These are phyloP conservation scores for Caranx ignobilis DNA, from an alignment of 2,113 vertebrate genomes.

Conservation along the genomic window DNA sequence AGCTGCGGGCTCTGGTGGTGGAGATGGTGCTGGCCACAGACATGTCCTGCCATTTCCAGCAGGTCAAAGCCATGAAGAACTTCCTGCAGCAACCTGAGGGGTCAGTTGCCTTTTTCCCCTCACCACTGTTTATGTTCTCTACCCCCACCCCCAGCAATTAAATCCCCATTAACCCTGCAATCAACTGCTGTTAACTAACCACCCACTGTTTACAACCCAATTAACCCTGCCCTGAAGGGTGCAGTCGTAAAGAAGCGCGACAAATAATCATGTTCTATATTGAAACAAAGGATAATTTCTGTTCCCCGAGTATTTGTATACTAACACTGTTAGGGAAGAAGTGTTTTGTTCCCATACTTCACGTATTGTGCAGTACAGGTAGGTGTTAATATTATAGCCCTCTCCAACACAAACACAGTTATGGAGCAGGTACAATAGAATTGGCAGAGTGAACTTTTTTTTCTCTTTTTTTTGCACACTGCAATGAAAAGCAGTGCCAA, in stretches of 20 bases:
- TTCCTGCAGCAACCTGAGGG: slow-evolving; percentile 96
- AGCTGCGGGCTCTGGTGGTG: slow-evolving; percentile 95
- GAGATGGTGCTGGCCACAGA: slow-evolving; percentile 99
- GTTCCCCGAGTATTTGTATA: slow-evolving; percentile 31
- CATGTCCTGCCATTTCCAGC: slow-evolving; percentile 99
- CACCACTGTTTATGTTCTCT: neutral
- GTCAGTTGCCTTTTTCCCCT: slow-evolving; percentile 83
- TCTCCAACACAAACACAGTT: slow-evolving; percentile 50
- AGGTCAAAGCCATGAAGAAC: slow-evolving; percentile 98
- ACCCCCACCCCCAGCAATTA: slow-evolving; percentile 21
- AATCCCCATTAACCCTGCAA: slow-evolving; percentile 48
- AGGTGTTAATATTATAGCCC: neutral
- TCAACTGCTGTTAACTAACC: slow-evolving; percentile 37
- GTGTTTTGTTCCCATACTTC: slow-evolving; percentile 7
- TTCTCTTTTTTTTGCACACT: slow-evolving; percentile 23
- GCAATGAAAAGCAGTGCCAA: slow-evolving; percentile 34
- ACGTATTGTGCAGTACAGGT: slow-evolving; percentile 27
- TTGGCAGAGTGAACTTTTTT: slow-evolving; percentile 39
- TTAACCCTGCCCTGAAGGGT: slow-evolving; percentile 58
- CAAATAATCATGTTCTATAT: slow-evolving; percentile 23
- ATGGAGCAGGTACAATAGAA: slow-evolving; percentile 29
- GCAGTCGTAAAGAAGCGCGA: neutral
- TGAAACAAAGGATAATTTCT: slow-evolving; percentile 11
- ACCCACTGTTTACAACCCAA: slow-evolving; percentile 58
- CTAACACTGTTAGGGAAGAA: neutral